phyloP scores from a whole-genome alignment of 2,888 invertebrate genomes.

The Buathra laborator region DNA sequence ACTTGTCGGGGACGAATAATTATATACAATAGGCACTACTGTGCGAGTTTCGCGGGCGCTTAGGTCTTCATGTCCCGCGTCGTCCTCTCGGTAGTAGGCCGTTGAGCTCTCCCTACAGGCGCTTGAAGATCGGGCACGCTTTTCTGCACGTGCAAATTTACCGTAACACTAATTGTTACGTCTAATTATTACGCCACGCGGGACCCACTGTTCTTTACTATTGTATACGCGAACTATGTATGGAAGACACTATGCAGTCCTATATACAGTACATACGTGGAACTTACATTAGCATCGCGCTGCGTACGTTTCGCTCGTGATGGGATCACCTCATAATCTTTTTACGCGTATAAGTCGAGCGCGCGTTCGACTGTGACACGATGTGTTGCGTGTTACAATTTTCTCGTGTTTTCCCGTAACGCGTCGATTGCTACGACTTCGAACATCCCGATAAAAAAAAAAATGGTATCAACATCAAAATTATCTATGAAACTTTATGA shows the following conservation, averaged over 20 bases:
- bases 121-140: slow-evolving; percentile 53
- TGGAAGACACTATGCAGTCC: slow-evolving; percentile 9
- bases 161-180: slow-evolving; percentile 82
- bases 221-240: slow-evolving; percentile 37
- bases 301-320: slow-evolving; percentile 1
- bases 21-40: slow-evolving; percentile 22
- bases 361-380: slow-evolving; percentile 39
- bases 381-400: slow-evolving; percentile 44
- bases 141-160: slow-evolving; percentile 78
- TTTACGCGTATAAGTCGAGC: slow-evolving; percentile 22
- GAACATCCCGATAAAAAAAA: slow-evolving; percentile 4
- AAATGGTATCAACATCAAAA: slow-evolving; percentile 21
- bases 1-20: slow-evolving; percentile 23
- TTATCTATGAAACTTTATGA: slow-evolving; percentile 12
- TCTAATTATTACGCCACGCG: slow-evolving; percentile 75
- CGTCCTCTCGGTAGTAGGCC: slow-evolving; percentile 12
- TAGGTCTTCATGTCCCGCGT: slow-evolving; percentile 6
- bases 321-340: slow-evolving; percentile 10
- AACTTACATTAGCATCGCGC: slow-evolving; percentile 4
- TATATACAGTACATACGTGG: not conserved
- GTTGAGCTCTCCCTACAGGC: slow-evolving; percentile 27
- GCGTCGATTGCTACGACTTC: slow-evolving; percentile 19
- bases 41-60: slow-evolving; percentile 19
- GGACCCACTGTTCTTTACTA: slow-evolving; percentile 28
- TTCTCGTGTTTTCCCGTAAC: slow-evolving; percentile 30